phyloP scores from a whole-genome alignment of 1,140 invertebrate species.

The Aphis craccivora region DNA sequence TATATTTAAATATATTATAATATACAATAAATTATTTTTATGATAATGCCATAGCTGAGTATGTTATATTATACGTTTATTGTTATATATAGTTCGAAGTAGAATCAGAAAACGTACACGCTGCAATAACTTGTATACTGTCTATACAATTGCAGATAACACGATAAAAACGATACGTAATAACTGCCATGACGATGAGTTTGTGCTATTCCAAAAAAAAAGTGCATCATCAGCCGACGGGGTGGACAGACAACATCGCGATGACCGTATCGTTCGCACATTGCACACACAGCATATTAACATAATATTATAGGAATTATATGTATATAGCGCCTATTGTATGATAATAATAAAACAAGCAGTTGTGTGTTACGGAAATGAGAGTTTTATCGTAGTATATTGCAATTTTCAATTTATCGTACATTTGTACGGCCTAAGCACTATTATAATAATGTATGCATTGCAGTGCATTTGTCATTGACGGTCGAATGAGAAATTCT shows the following conservation, averaged over 20 bases:
- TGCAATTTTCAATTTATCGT: background rate
- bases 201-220: background rate
- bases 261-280: background rate
- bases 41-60: no score
- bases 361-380: background rate
- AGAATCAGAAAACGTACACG: background rate
- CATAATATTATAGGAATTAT: background rate
- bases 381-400: background rate
- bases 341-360: no score
- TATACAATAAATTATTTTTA: no score
- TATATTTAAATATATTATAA: no score
- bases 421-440: background rate
- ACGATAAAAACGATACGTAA: background rate
- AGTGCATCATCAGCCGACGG: background rate
- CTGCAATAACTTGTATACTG: background rate
- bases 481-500: background rate
- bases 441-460: background rate
- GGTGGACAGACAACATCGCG: no score
- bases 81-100: background rate
- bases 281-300: background rate
- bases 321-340: no score
- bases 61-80: no score
- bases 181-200: background rate
- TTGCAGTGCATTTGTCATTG: background rate
- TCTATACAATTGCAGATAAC: background rate